A percentile compares a stretch with the other conserved stretches of the same genome.
Conservation (phyloP, 1,140 invertebrate genomes). For the Macrobrachium nipponense region DNA sequence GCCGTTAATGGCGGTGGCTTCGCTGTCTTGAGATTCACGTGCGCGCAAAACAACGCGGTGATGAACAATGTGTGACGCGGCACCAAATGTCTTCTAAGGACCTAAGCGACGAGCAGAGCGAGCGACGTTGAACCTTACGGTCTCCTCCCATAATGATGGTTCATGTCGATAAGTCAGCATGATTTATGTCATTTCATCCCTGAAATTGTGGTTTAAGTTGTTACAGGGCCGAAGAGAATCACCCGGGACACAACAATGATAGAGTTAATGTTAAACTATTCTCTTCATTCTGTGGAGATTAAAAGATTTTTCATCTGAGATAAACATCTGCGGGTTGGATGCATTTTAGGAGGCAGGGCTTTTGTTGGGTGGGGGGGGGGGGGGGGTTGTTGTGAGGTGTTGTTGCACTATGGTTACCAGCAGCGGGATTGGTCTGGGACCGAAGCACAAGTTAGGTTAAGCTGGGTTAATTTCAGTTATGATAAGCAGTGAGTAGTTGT, state of each 20-base stretch:
- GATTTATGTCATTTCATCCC: background rate
- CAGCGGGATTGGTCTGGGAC: too few species aligned
- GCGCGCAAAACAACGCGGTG: conserved; percentile 38
- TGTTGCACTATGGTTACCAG: too few species aligned
- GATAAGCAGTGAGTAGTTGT: too few species aligned
- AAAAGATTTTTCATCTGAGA: too few species aligned
- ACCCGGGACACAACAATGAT: conserved; percentile 10
- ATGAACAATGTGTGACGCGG: conserved; percentile 46
- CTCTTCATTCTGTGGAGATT: background rate
- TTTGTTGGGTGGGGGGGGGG: too few species aligned
- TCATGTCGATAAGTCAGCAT: background rate
- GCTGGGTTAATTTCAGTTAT: too few species aligned
- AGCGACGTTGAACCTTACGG: background rate
- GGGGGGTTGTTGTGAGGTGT: too few species aligned
- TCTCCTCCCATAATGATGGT: background rate
- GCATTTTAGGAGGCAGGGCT: too few species aligned
- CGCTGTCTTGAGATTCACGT: conserved; percentile 8
- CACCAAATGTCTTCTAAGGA: background rate
- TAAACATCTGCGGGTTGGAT: too few species aligned
- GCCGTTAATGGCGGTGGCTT: background rate
- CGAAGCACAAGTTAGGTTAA: too few species aligned
- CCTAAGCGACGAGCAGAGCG: background rate
- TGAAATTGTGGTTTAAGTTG: background rate
- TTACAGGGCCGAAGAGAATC: conserved; percentile 30
- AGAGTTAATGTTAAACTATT: background rate